These are phyloP conservation scores for Hormaphis cornu DNA, from an alignment of 1,140 invertebrate genomes.

Conservation along the genomic window DNA sequence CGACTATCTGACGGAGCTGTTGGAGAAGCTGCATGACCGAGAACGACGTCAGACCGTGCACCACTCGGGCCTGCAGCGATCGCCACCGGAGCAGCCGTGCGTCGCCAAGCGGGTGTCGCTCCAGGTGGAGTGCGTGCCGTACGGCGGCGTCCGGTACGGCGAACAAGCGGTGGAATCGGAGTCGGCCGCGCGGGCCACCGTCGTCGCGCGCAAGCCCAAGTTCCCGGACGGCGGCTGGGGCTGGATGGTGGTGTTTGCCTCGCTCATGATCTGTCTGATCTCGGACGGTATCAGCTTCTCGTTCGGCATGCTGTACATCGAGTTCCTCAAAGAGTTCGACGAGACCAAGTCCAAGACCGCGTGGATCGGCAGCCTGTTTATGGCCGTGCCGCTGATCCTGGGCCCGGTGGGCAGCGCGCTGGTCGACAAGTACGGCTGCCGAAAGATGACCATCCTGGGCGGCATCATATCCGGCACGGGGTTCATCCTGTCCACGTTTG, in stretches of 20 bases:
- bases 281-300: constrained; percentile 92
- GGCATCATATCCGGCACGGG: constrained; percentile 65
- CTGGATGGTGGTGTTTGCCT: constrained; percentile 79
- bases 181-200: too few relatives aligned
- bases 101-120: not conserved
- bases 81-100: not conserved
- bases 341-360: constrained; percentile 72
- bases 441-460: constrained; percentile 42
- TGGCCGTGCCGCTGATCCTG: constrained; percentile 75
- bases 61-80: too few relatives aligned
- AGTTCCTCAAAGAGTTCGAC: constrained; percentile 76
- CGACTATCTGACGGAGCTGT: not conserved
- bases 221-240: constrained; percentile 69
- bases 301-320: constrained; percentile 78
- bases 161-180: too few relatives aligned
- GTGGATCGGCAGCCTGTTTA: constrained; percentile 79
- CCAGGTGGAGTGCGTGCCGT: constrained; percentile 3
- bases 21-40: not conserved
- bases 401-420: constrained; percentile 78
- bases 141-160: not conserved
- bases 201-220: constrained; percentile 43
- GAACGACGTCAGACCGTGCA: too few relatives aligned
- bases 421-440: constrained; percentile 78
- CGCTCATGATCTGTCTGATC: constrained; percentile 79
- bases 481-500: constrained; percentile 71